Conservation (phyloP, 2,888 invertebrate genomes). For the Venustoraphidia nigricollis region DNA sequence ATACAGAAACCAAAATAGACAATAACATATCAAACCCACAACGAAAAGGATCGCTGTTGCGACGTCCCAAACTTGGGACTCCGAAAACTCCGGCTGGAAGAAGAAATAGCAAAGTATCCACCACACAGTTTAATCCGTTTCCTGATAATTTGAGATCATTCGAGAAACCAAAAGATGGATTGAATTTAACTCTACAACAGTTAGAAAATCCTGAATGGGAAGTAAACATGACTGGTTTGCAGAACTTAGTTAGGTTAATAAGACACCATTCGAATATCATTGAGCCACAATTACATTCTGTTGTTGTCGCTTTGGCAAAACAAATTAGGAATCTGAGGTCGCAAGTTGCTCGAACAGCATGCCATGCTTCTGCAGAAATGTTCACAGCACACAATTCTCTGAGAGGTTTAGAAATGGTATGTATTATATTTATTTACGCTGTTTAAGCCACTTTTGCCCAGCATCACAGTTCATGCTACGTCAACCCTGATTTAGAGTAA, state of each 20-base stretch:
- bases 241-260: slow-evolving; percentile 50
- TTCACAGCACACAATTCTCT: slow-evolving; percentile 40
- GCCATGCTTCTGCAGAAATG: slow-evolving; percentile 65
- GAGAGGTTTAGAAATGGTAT: slow-evolving; percentile 41
- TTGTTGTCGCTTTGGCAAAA: slow-evolving; percentile 52
- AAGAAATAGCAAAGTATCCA: slow-evolving; percentile 19
- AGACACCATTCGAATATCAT: slow-evolving; percentile 46
- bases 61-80: slow-evolving; percentile 20
- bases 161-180: slow-evolving; percentile 46
- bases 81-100: slow-evolving; percentile 5
- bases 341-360: slow-evolving; percentile 80
- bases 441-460: too few species aligned
- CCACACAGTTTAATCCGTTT: slow-evolving; percentile 18
- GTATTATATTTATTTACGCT: slow-evolving; percentile 14
- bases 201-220: slow-evolving; percentile 70
- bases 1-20: slow-evolving; percentile 9
- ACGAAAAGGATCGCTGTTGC: slow-evolving; percentile 4
- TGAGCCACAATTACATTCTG: slow-evolving; percentile 48
- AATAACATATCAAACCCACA: background rate
- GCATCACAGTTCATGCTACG: too few species aligned
- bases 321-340: slow-evolving; percentile 84
- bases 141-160: slow-evolving; percentile 30
- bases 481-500: too few species aligned
- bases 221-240: slow-evolving; percentile 55
- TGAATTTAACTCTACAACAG: slow-evolving; percentile 45